Evolutionary conservation across 2,113 vertebrate species (phyloP).

Genomic region (Thomomys bottae): DNA sequence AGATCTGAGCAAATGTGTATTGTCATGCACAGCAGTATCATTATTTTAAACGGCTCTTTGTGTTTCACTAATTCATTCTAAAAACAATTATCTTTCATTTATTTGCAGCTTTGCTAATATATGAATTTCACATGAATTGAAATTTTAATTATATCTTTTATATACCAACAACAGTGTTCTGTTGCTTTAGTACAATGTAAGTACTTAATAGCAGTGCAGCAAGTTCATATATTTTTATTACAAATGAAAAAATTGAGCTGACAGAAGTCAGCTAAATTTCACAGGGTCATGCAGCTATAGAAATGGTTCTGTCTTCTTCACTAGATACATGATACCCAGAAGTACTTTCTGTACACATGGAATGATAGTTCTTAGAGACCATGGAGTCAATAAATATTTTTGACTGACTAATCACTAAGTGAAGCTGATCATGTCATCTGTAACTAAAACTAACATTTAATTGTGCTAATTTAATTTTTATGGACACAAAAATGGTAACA

Average conservation of each 20-base stretch:
- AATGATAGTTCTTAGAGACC: neutral
- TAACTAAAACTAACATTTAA: neutral
- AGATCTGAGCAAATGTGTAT: neutral
- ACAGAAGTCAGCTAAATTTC: neutral
- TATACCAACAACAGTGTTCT: neutral
- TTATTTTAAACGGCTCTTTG: neutral
- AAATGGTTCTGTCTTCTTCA: constrained; percentile 15
- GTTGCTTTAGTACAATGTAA: neutral
- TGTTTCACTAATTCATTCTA: neutral
- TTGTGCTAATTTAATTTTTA: constrained; percentile 42
- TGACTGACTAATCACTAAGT: constrained; percentile 31
- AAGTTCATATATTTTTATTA: constrained; percentile 20
- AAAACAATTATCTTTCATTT: neutral
- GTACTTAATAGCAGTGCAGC: neutral
- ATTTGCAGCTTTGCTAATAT: neutral
- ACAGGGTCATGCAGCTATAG: neutral
- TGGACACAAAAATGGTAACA: neutral
- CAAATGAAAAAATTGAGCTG: constrained; percentile 24
- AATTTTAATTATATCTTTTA: neutral
- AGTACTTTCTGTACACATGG: neutral
- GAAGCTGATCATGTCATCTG: constrained; percentile 14
- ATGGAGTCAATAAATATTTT: constrained; percentile 23
- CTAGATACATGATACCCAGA: neutral
- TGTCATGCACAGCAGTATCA: neutral
- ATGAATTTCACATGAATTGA: neutral